Percentiles rank a stretch among this genome's conserved stretches.
These are phyloP conservation scores for Aulostomus chinensis DNA, from an alignment of 2,797 vertebrate species.

Conservation along the genomic window DNA sequence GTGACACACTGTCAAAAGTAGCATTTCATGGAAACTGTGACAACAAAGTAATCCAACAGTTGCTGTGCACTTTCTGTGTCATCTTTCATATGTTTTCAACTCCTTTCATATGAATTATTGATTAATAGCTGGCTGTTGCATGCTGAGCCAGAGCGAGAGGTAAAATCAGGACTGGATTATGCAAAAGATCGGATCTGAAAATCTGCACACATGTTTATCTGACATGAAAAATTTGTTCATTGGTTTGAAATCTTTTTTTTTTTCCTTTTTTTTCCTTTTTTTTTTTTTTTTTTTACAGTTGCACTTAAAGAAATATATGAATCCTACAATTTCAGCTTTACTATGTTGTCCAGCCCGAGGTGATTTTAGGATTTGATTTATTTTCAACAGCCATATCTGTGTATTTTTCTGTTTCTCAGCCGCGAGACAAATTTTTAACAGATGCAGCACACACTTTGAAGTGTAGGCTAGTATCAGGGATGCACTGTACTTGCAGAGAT, in stretches of 20 bases:
- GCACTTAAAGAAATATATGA: not conserved
- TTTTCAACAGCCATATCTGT: slow-evolving; percentile 2
- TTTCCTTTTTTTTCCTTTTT: no score
- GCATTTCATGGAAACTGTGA: slow-evolving; percentile 21
- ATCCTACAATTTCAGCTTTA: not conserved
- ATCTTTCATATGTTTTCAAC: slow-evolving; percentile 70
- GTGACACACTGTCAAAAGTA: not conserved
- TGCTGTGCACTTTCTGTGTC: slow-evolving; percentile 56
- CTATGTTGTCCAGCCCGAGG: not conserved
- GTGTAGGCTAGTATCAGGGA: slow-evolving; percentile 21
- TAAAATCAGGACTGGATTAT: slow-evolving; percentile 50
- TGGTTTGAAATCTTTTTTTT: no score
- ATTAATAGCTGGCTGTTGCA: slow-evolving; percentile 77
- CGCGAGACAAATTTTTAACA: no score
- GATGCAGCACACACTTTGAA: slow-evolving; percentile 29
- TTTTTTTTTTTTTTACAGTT: no score
- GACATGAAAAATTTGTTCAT: not conserved
- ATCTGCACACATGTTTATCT: not conserved
- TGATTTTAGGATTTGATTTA: slow-evolving; percentile 1
- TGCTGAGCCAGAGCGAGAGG: slow-evolving; percentile 49
- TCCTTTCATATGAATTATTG: slow-evolving; percentile 75
- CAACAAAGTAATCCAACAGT: slow-evolving; percentile 36
- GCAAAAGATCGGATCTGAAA: not conserved
- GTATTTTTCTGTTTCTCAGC: slow-evolving; percentile 11
- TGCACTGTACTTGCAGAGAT: slow-evolving; percentile 28